These are phyloP conservation scores for Pollachius pollachius DNA, from an alignment of 2,113 vertebrate species.

Conservation along the genomic window DNA sequence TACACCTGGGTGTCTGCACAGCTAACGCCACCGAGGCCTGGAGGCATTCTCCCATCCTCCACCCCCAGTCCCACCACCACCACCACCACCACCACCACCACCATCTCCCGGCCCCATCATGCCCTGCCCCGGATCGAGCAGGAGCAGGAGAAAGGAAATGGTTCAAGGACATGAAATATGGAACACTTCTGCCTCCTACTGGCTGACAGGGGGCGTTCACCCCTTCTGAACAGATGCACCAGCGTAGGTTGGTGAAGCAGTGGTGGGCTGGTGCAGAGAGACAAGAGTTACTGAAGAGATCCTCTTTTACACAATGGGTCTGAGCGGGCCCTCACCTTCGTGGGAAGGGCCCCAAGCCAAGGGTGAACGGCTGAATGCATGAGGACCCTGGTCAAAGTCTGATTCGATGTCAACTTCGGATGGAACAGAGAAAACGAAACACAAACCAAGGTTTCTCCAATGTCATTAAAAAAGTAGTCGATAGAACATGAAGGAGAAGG, in stretches of 20 bases:
- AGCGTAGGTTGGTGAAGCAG: too few species aligned
- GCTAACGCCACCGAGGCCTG: constrained; percentile 35
- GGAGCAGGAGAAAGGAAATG: constrained; percentile 27
- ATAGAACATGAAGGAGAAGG: constrained; percentile 34
- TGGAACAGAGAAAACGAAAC: constrained; percentile 1
- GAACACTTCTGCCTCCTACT: constrained; percentile 65
- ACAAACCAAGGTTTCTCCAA: constrained; percentile 44
- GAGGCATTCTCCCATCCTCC: constrained; percentile 25
- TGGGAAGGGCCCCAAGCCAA: constrained; percentile 4
- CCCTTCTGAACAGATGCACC: neutral
- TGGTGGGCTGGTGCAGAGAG: constrained; percentile 10
- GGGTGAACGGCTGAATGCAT: constrained; percentile 12
- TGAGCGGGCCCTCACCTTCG: constrained; percentile 5
- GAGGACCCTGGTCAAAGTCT: constrained; percentile 12
- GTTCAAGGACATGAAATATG: constrained; percentile 12
- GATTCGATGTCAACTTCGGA: constrained; percentile 25
- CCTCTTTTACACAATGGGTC: neutral
- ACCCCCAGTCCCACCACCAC: too few species aligned
- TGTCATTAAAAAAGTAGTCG: constrained; percentile 33
- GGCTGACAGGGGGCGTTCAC: constrained; percentile 36
- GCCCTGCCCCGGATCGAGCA: neutral
- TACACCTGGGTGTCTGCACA: constrained; percentile 42
- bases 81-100: too few species aligned
- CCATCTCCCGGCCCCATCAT: neutral
- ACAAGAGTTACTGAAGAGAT: constrained; percentile 16